Evolutionary conservation across 2,888 invertebrate genomes (phyloP).

Genomic region (Microplitis deprimator): DNA sequence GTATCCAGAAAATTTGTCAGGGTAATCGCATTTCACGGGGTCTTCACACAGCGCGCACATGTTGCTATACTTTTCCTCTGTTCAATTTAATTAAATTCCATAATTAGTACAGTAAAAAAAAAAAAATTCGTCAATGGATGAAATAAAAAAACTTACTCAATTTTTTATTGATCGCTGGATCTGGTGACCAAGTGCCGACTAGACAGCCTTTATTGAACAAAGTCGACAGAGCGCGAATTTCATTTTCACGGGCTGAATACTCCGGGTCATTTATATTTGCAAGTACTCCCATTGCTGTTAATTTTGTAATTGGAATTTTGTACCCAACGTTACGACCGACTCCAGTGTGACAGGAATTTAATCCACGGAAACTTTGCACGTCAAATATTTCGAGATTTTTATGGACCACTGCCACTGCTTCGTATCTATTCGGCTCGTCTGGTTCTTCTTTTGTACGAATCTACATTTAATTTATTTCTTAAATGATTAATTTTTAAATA

Average conservation of each 20-base stretch:
- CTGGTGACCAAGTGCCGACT: constrained; percentile 87
- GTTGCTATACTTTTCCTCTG: constrained; percentile 83
- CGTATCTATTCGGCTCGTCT: constrained; percentile 79
- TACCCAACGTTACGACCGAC: constrained; percentile 92
- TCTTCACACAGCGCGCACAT: constrained; percentile 85
- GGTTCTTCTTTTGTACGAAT: constrained; percentile 84
- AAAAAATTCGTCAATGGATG: not conserved
- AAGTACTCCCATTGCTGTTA: constrained; percentile 81
- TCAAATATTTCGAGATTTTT: constrained; percentile 81
- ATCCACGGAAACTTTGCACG: constrained; percentile 80
- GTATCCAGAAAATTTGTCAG: constrained; percentile 89
- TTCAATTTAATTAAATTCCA: too few relatives aligned
- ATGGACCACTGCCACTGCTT: constrained; percentile 86
- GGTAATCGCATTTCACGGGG: constrained; percentile 83
- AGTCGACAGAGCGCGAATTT: constrained; percentile 83
- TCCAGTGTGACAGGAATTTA: constrained; percentile 90
- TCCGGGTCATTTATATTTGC: constrained; percentile 79
- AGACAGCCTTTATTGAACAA: constrained; percentile 89
- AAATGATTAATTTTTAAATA: not conserved
- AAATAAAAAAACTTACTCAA: constrained; percentile 77
- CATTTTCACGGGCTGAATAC: constrained; percentile 83
- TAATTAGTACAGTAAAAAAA: constrained; percentile 43
- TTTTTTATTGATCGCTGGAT: constrained; percentile 79
- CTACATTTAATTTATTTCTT: constrained; percentile 46
- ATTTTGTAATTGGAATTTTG: constrained; percentile 84